Evolutionary conservation across 2,888 invertebrate genomes (phyloP), one percentile per base, ranked within the genome.

Genomic region (Calameuta idolon): DNA sequence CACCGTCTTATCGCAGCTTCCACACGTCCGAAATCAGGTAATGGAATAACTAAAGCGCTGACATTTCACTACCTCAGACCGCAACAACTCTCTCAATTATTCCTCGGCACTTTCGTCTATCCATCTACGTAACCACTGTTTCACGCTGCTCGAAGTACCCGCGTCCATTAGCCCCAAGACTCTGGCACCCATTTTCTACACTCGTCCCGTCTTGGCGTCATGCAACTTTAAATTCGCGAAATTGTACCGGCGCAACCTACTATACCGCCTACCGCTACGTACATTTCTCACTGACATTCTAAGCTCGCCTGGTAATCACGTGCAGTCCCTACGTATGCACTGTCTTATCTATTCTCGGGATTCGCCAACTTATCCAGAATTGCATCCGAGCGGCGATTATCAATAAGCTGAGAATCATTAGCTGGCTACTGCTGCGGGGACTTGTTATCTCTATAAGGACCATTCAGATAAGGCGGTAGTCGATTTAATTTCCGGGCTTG

Each of bases 221-320:
- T 83, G 79, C 80, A 83, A 81, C 33, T 83, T 83, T 81, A 79
- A 81, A 80, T 77, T 76, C 75, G 69, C 77, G 79, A 79, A 83
- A 83, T 83, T 81, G 77, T 80, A 75, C 69, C 33, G 31, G 55
- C 55, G 55, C 23, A 9, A 4, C 9, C 9, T 37, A 37, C 23
- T 55, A 2, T 23, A 2, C 55, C 23, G 3, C 3, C 15, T 55
- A 23, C 0, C 23, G 55, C 55, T 55, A 9, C 55, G 23, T 55
- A 55, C 55, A 15, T 55, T 55, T 55, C 9, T 55, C 23, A 55
- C 55, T 55, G 55, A 55, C 55, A 55, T 55, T 23, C 55, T 55
- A 55, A 9, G 55, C 55, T 55, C 23, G 23, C 9, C 55, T 15
- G 9, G 55, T 55, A 55, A 55, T 55, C 55, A 55, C 55, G 55